Conservation (phyloP, 2,888 invertebrate species). For the Parapristionchus giblindavisi region DNA sequence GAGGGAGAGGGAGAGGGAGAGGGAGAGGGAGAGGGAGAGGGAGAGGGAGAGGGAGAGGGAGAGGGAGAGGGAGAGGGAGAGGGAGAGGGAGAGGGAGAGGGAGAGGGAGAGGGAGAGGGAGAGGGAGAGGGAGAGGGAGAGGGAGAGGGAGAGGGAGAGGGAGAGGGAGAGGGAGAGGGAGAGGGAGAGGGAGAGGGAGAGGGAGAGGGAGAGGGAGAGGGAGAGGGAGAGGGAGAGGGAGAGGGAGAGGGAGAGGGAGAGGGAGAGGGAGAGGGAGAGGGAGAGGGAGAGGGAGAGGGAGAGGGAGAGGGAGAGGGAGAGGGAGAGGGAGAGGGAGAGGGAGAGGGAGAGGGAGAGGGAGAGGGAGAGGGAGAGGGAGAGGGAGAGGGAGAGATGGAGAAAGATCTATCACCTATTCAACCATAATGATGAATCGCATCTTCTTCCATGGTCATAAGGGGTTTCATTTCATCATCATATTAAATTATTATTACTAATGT, state of each 20-base stretch:
- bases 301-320: slow-evolving; percentile 11
- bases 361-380: slow-evolving; percentile 11
- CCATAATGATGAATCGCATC: too few relatives aligned
- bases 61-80: slow-evolving; percentile 11
- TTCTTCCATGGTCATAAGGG: too few relatives aligned
- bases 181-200: slow-evolving; percentile 11
- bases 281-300: slow-evolving; percentile 11
- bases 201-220: slow-evolving; percentile 11
- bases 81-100: slow-evolving; percentile 11
- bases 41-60: slow-evolving; percentile 11
- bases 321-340: slow-evolving; percentile 11
- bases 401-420: too few relatives aligned
- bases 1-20: slow-evolving; percentile 11
- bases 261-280: slow-evolving; percentile 11
- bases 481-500: too few relatives aligned
- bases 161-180: slow-evolving; percentile 11
- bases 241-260: slow-evolving; percentile 11
- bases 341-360: slow-evolving; percentile 11
- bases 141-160: slow-evolving; percentile 11
- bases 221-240: slow-evolving; percentile 11
- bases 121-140: slow-evolving; percentile 11
- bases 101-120: slow-evolving; percentile 11
- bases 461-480: too few relatives aligned
- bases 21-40: slow-evolving; percentile 11
- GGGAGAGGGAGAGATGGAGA: too few relatives aligned